Conservation (phyloP, 2,797 vertebrate species). For the Melopsittacus undulatus region DNA sequence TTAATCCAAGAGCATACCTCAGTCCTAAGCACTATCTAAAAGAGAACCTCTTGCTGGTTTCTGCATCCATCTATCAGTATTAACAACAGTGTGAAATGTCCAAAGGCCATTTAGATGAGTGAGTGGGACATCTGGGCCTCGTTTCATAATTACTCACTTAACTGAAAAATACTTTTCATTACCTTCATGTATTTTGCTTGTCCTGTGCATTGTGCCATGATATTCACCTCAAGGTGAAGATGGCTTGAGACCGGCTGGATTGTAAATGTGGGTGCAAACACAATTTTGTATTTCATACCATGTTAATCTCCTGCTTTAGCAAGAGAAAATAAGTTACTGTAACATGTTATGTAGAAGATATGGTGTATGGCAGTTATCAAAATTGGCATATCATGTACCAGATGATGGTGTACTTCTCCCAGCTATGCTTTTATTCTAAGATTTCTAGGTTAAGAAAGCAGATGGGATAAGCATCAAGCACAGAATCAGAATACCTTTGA, state of each 20-base stretch:
- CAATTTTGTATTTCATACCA: not conserved
- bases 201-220: not conserved
- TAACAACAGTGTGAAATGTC: not conserved
- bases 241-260: not conserved
- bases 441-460: constrained; percentile 4
- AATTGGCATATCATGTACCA: not conserved
- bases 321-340: not conserved
- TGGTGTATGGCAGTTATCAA: not conserved
- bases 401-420: constrained; percentile 9
- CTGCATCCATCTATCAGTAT: not conserved
- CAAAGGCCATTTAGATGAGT: not conserved
- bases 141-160: not conserved
- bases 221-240: not conserved
- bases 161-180: not conserved
- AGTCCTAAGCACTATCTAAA: not conserved
- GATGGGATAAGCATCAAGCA: not conserved
- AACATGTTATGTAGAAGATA: not conserved
- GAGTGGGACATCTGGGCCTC: not conserved
- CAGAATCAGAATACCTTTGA: not conserved
- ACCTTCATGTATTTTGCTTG: not conserved
- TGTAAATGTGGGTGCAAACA: not conserved
- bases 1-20: not conserved
- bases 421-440: not conserved
- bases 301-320: not conserved
- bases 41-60: not conserved